A percentile compares a stretch with the other conserved stretches of the same genome.
These are phyloP conservation scores for Ostrea edulis DNA, from an alignment of 1,140 invertebrate genomes.

Conservation along the genomic window DNA sequence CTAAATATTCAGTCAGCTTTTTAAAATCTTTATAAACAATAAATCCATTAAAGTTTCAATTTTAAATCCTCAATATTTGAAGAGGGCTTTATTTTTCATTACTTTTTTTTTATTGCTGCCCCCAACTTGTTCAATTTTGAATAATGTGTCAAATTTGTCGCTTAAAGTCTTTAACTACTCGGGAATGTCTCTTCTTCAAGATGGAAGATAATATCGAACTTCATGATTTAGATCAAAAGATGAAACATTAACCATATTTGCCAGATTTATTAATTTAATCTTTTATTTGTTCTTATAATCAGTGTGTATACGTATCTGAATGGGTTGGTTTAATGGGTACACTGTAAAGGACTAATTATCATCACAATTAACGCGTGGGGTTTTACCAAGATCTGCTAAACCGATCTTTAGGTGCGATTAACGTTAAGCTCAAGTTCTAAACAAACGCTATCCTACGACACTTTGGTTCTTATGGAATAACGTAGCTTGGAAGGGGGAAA, in stretches of 20 bases:
- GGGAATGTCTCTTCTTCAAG: background rate
- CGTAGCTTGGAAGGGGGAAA: too few relatives aligned
- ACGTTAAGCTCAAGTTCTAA: too few relatives aligned
- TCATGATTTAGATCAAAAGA: background rate
- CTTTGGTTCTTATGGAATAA: too few relatives aligned
- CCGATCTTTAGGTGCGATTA: background rate
- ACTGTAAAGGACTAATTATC: background rate
- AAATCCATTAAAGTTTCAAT: slow-evolving; percentile 22
- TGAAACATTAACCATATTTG: background rate
- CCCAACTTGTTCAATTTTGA: slow-evolving; percentile 8
- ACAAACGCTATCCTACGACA: too few relatives aligned
- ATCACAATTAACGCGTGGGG: background rate
- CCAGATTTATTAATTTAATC: background rate
- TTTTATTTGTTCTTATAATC: background rate
- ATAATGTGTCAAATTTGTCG: background rate
- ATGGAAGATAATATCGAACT: slow-evolving; percentile 6
- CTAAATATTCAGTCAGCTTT: background rate
- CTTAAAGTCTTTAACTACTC: background rate
- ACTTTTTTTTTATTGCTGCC: background rate
- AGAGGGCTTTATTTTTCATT: slow-evolving; percentile 25
- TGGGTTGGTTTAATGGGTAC: background rate
- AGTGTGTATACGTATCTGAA: background rate
- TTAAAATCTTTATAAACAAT: slow-evolving; percentile 26
- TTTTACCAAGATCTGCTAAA: background rate
- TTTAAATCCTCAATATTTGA: slow-evolving; percentile 3